Conservation (phyloP, 2,888 invertebrate species). For the Adelphocoris suturalis region DNA sequence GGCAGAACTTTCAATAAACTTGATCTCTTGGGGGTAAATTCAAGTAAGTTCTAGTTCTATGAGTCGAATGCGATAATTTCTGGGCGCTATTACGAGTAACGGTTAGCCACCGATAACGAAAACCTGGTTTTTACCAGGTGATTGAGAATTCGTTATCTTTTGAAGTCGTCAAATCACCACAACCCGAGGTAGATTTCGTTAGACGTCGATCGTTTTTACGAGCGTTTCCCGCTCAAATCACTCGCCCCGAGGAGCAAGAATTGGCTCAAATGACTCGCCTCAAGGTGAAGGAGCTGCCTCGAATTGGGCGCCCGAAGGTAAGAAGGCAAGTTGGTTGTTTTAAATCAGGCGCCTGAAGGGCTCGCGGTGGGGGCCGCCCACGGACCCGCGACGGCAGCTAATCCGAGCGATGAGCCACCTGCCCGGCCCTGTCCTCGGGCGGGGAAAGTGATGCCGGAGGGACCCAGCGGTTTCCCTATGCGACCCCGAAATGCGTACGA, state of each 20-base stretch:
- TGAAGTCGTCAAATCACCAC: no score
- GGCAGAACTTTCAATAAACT: no score
- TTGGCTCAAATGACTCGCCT: background rate
- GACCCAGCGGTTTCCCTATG: background rate
- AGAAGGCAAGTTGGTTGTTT: background rate
- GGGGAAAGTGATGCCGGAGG: slow-evolving; percentile 17
- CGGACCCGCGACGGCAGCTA: background rate
- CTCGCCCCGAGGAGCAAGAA: background rate
- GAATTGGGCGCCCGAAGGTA: background rate
- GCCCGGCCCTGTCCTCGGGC: slow-evolving; percentile 25
- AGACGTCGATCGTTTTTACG: background rate
- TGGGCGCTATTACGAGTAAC: no score
- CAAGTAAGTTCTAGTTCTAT: no score
- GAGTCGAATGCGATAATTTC: no score
- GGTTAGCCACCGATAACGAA: no score
- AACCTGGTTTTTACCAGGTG: no score
- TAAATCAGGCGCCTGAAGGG: background rate
- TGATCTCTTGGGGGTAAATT: no score
- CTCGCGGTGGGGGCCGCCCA: background rate
- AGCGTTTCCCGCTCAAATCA: background rate
- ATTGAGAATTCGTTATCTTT: no score
- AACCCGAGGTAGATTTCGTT: no score
- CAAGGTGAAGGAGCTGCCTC: background rate
- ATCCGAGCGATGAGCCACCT: background rate
- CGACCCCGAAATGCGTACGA: no score